A percentile compares a stretch with the other conserved stretches of the same genome.
Evolutionary conservation across 1,140 invertebrate species (phyloP).

Genomic region (Drosophila subpulchrella): DNA sequence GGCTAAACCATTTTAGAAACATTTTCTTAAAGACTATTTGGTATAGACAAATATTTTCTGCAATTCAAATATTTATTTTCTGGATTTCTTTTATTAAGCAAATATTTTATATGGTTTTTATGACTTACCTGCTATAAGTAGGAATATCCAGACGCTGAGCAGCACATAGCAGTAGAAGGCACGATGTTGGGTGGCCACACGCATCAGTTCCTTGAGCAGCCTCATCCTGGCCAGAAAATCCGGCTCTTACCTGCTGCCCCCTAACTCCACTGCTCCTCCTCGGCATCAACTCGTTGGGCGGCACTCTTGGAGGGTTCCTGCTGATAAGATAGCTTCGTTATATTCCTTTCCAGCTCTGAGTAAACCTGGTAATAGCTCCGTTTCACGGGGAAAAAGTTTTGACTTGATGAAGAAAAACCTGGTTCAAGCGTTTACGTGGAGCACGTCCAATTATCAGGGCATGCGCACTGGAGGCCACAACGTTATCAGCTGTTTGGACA

Average conservation of each 20-base stretch:
- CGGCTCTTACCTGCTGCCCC: conserved; percentile 24
- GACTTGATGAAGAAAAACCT: conserved; percentile 23
- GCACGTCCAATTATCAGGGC: conserved; percentile 41
- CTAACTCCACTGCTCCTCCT: conserved; percentile 3
- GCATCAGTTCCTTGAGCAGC: conserved; percentile 87
- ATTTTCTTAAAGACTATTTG: too few species aligned
- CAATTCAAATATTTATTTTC: too few species aligned
- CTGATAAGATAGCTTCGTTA: conserved; percentile 2
- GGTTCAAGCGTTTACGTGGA: conserved; percentile 59
- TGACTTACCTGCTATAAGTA: conserved; percentile 88
- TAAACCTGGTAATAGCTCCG: conserved; percentile 2
- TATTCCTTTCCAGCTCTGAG: conserved; percentile 4
- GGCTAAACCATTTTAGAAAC: too few species aligned
- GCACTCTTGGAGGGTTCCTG: conserved; percentile 58
- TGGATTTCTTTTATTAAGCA: too few species aligned
- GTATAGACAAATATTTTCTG: too few species aligned
- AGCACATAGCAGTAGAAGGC: conserved; percentile 91
- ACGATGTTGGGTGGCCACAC: conserved; percentile 89
- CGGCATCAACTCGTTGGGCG: conserved; percentile 28
- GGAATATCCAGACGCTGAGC: conserved; percentile 91
- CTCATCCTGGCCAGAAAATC: conserved; percentile 55
- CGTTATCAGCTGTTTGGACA: conserved; percentile 54
- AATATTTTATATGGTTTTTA: too few species aligned
- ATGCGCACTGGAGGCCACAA: conserved; percentile 54
- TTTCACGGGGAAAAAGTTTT: conserved; percentile 12